Evolutionary conservation across 1,140 invertebrate species (phyloP), one percentile per base, ranked within the genome.

Genomic region (Caenorhabditis remanei): DNA sequence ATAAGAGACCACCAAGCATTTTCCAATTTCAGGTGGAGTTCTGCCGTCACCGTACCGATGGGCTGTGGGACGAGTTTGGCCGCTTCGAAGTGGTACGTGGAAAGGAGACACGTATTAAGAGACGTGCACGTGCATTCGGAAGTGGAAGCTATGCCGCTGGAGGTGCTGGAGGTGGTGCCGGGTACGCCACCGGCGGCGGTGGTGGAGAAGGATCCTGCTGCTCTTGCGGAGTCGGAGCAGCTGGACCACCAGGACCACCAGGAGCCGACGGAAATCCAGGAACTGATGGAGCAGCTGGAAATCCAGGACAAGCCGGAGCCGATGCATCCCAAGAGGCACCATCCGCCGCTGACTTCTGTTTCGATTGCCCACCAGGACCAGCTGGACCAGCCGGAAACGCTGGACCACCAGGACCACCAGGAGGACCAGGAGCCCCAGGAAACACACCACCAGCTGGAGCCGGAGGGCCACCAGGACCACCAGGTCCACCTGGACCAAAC

Each of bases 361-460:
- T 88, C 79, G 85, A 87, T 58, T 88, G 88, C 79, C 88, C 88
- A 48, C 75, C 85, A 61, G 88, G 85, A 63, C 88, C 88, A 21
- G 50, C 88, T 61, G 88, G 88, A 87, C 88, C 88, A 46, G 84
- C 88, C 75, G 88, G 88, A 84, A 87, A 87, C 46, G 43, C 88
- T 19, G 88, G 86, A 87, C 50, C 50, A 65, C 79, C 79, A 58
- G 86, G 86, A 83, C 46, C 86, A 24, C 79, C 85, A 65, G 85
- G 86, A 87, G 56, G 43, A 65, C 79, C 79, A 58, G 86, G 86
- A 83, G 79, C 86, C 1, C 79, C 85, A n/a, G 85, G 85, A 75
- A 71, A 85, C 48, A 85, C 48, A 6, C 53, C 85, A 55, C 3
- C 56, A 21, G 32, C 4, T 1, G 58, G 55, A 65, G 46, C 56